A percentile compares a stretch with the other conserved stretches of the same genome.
phyloP scores from a whole-genome alignment of 1,140 invertebrate genomes.

The Himalopsyche phryganea region DNA sequence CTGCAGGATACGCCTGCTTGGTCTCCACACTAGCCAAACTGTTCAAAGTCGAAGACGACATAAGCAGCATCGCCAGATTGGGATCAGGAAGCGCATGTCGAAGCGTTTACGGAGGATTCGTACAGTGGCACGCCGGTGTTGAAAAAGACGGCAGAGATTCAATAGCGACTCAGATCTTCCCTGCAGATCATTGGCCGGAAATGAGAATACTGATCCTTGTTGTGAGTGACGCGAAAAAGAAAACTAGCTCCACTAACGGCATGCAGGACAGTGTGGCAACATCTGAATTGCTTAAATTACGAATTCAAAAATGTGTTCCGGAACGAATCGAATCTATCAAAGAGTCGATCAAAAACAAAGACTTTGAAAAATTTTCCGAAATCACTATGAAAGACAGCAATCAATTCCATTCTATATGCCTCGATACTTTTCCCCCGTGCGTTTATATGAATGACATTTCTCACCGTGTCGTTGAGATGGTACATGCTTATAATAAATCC shows the following conservation, averaged over 20 bases:
- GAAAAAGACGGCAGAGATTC: slow-evolving; percentile 75
- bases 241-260: slow-evolving; percentile 83
- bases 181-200: slow-evolving; percentile 83
- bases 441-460: slow-evolving; percentile 90
- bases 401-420: slow-evolving; percentile 91
- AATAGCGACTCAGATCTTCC: slow-evolving; percentile 70
- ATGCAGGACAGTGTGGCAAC: slow-evolving; percentile 84
- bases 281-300: slow-evolving; percentile 75
- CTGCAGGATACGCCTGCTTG: slow-evolving; percentile 94
- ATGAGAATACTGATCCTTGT: slow-evolving; percentile 82
- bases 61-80: slow-evolving; percentile 78
- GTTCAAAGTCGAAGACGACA: slow-evolving; percentile 74
- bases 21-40: slow-evolving; percentile 73
- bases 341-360: slow-evolving; percentile 70
- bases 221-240: slow-evolving; percentile 83
- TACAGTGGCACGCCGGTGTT: slow-evolving; percentile 78
- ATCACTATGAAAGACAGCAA: slow-evolving; percentile 98
- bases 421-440: slow-evolving; percentile 93
- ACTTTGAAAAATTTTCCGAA: slow-evolving; percentile 88
- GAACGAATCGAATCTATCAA: slow-evolving; percentile 66
- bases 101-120: slow-evolving; percentile 91
- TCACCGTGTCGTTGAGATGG: slow-evolving; percentile 70
- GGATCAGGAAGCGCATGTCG: slow-evolving; percentile 97
- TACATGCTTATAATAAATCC: slow-evolving; percentile 78
- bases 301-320: slow-evolving; percentile 71